Conservation (phyloP, 2,797 vertebrate genomes). For the Sternarchorhynchus goeldii region DNA sequence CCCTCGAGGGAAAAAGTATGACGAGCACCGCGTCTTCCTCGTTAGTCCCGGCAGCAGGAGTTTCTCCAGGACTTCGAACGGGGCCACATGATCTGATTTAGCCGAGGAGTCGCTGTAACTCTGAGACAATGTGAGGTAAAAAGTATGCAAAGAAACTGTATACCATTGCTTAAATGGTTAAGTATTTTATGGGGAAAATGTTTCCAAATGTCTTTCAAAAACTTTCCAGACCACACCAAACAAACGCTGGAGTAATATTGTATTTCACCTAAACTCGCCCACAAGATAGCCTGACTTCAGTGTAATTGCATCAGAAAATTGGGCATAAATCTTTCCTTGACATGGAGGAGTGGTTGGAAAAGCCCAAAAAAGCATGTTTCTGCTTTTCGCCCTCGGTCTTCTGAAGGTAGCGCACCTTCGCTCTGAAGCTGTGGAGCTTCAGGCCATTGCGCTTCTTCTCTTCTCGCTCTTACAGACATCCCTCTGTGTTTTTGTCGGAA, state of each 20-base stretch:
- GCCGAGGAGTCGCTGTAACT: constrained; percentile 30
- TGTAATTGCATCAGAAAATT: constrained; percentile 90
- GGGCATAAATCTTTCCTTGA: constrained; percentile 65
- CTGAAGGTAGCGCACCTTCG: constrained; percentile 29
- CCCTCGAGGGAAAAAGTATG: background rate
- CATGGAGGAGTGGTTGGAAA: constrained; percentile 71
- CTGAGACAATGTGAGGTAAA: constrained; percentile 54
- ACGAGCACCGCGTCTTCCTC: background rate
- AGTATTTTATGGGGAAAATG: constrained; percentile 96
- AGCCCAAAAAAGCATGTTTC: constrained; percentile 57
- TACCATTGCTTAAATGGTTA: constrained; percentile 93
- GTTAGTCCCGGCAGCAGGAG: background rate
- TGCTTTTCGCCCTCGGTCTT: constrained; percentile 4
- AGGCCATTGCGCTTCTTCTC: background rate
- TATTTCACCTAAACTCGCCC: constrained; percentile 86
- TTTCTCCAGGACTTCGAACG: constrained; percentile 15
- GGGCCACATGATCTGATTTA: constrained; percentile 42
- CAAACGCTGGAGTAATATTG: constrained; percentile 92
- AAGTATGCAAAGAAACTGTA: constrained; percentile 81
- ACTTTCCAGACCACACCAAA: constrained; percentile 94
- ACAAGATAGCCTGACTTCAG: constrained; percentile 85
- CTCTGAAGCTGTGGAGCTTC: background rate
- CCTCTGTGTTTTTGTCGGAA: constrained; percentile 3
- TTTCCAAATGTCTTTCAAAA: constrained; percentile 95
- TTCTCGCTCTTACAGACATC: background rate